phyloP scores from a whole-genome alignment of 1,140 invertebrate genomes.

The Drosophila rhopaloa region DNA sequence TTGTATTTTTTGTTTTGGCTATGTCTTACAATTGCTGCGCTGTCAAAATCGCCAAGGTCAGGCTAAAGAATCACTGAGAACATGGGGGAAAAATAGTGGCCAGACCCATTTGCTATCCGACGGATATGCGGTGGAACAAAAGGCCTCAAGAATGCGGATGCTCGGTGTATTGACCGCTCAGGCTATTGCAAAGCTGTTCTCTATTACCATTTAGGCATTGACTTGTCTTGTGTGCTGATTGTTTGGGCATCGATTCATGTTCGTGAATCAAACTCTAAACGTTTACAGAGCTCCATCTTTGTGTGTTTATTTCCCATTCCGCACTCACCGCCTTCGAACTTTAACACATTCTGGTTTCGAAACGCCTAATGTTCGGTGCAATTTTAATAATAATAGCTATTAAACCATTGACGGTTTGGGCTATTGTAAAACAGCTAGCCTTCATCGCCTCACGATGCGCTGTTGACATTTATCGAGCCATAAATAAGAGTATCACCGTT shows the following conservation, averaged over 20 bases:
- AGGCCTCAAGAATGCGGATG: slow-evolving; percentile 40
- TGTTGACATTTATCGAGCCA: slow-evolving; percentile 36
- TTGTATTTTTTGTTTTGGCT: slow-evolving; percentile 10
- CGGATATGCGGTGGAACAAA: slow-evolving; percentile 43
- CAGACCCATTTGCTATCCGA: slow-evolving; percentile 11
- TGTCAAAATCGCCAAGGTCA: slow-evolving; percentile 36
- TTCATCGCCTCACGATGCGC: slow-evolving; percentile 2
- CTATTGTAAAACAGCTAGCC: slow-evolving; percentile 8
- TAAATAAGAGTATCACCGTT: slow-evolving; percentile 16
- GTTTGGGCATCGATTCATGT: slow-evolving; percentile 18
- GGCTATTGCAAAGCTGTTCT: neutral
- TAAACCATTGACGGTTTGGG: neutral
- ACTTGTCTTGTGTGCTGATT: slow-evolving; percentile 3
- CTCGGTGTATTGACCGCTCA: slow-evolving; percentile 21
- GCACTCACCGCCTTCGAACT: neutral
- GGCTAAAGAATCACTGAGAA: slow-evolving; percentile 33
- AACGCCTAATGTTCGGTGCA: slow-evolving; percentile 17
- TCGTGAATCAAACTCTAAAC: slow-evolving; percentile 5
- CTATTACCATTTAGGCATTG: slow-evolving; percentile 19
- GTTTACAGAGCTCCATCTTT: slow-evolving; percentile 15
- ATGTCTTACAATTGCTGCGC: slow-evolving; percentile 32
- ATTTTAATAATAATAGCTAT: slow-evolving; percentile 47
- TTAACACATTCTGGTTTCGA: neutral
- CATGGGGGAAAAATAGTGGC: slow-evolving; percentile 17
- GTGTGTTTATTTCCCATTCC: neutral